Percentiles rank a stretch among this genome's conserved stretches.
These are phyloP conservation scores for Myodes glareolus DNA, from an alignment of 2,113 vertebrate genomes.

Conservation along the genomic window DNA sequence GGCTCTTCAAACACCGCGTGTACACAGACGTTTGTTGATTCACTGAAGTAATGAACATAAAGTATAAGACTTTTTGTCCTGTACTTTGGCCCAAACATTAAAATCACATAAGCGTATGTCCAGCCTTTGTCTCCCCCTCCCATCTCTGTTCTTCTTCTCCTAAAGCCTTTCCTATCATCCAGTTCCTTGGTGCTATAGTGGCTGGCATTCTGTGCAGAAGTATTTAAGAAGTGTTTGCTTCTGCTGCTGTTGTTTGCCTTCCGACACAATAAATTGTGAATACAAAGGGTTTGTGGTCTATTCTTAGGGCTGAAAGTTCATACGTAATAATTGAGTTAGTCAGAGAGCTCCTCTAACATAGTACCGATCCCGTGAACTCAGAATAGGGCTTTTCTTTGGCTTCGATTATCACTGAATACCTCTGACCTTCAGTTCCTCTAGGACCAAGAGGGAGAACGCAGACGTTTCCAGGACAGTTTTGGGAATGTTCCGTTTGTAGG, in stretches of 20 bases:
- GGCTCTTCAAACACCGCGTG: not conserved
- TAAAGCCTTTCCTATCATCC: not conserved
- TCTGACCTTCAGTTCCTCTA: slow-evolving; percentile 10
- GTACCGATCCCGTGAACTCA: not conserved
- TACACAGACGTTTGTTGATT: not conserved
- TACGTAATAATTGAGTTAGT: not conserved
- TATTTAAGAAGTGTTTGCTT: not conserved
- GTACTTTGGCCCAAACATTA: not conserved
- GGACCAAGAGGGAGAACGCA: not conserved
- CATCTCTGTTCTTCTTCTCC: not conserved
- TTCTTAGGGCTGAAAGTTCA: slow-evolving; percentile 3
- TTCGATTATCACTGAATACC: not conserved
- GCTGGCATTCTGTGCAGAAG: not conserved
- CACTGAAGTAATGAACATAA: not conserved
- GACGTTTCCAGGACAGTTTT: not conserved
- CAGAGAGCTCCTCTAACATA: slow-evolving; percentile 24
- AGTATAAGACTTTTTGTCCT: not conserved
- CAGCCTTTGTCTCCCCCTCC: not conserved
- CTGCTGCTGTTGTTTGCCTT: not conserved
- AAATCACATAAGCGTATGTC: not conserved
- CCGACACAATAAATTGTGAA: slow-evolving; percentile 35
- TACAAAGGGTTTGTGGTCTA: not conserved
- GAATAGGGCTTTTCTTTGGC: slow-evolving; percentile 6
- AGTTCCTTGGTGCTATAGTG: not conserved
- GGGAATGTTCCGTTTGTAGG: not conserved